Evolutionary conservation across 1,140 invertebrate species (phyloP), one percentile per base, ranked within the genome.

Genomic region (Hormaphis cornu): DNA sequence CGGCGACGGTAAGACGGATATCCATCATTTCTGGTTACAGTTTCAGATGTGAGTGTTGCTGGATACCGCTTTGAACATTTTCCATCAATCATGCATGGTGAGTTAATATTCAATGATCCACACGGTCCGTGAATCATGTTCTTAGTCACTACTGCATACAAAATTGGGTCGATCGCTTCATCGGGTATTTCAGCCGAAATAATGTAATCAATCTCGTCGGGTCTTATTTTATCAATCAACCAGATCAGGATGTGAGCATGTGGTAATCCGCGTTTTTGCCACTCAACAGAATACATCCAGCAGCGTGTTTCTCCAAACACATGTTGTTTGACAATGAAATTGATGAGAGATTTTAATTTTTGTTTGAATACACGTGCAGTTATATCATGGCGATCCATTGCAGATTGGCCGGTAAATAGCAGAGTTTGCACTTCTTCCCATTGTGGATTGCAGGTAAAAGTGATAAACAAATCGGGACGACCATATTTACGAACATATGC

Each of bases 61-160:
- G 79, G 79, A 73, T 72, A 82, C 18, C 58, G 46, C 74, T 83
- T 82, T 1, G 77, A 74, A 74, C 81, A 83, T 58, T 79, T 79
- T 42, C 77, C 77, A 71, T 81, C 76, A 40, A 61, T 69, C 80
- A n/a, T 81, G 75, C 82, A 82, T 12, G 79, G 80, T 69, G 79
- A 81, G 63, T 74, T 73, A 16, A 4, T 71, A 73, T 83, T 83
- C 1, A 79, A 52, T 33, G 35, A 16, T 35, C 80, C 82, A 75
- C 81, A 84, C 59, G 81, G 81, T 26, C 82, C 82, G 78, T 84
- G 82, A 71, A 83, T 80, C 82, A 82, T 82, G 70, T 80, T 77
- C 70, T 61, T 78, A 5, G 52, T 78, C 42, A 82, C 74, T 71
- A 78, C 74, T 40, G 78, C 76, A 77, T 75, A 76, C 37, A 83